Base-by-base conservation (phyloP, 2,797 vertebrate species). In the Toxotes lorentzi region DNA sequence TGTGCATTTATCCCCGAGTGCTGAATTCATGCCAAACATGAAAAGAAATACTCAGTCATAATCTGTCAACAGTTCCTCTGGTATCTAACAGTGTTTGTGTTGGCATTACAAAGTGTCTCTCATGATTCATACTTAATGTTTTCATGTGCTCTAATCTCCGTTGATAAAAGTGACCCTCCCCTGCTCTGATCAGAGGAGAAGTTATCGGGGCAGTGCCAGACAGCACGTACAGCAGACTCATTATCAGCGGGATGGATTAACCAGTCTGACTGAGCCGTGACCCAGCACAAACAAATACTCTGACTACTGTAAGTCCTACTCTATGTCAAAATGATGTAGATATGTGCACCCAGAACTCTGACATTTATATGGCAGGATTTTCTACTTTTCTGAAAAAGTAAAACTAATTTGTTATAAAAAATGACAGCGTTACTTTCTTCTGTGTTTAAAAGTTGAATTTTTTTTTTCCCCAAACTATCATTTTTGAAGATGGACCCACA, bases 71-170 rank as follows among this genome's bases (percentile, higher is more conserved):
- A 64, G 73, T 38, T 38, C 65, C 57, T 69, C 48, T 63, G 70
- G 62, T 74, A 38, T 73, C 43, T 7, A 41, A 70, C 38, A 45
- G 14, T 70, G 76, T 75, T 78, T 78, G 72, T 67, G 56, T 86
- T 64, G 41, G 38, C 38, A 34, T 65, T 43, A 78, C 65, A 83
- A 75, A 77, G 60, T 23, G 2, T 61, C 56, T 72, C 53, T 81
- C 74, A 47, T 45, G 74, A 81, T 69, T 82, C 53, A 66, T 56
- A 45, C 32, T 59, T 81, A 57, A 81, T 74, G 64, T 76, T 76
- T 85, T 85, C 43, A 71, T 72, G 70, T 35, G 71, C 30, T 47
- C 11, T 88, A 80, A 89, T 90, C 79, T 81, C 32, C 50, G 73
- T 54, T 81, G 80, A 79, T 89, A 79, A 88, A 79, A 73, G 71